phyloP scores from a whole-genome alignment of 2,113 vertebrate species.

The Charina bottae region DNA sequence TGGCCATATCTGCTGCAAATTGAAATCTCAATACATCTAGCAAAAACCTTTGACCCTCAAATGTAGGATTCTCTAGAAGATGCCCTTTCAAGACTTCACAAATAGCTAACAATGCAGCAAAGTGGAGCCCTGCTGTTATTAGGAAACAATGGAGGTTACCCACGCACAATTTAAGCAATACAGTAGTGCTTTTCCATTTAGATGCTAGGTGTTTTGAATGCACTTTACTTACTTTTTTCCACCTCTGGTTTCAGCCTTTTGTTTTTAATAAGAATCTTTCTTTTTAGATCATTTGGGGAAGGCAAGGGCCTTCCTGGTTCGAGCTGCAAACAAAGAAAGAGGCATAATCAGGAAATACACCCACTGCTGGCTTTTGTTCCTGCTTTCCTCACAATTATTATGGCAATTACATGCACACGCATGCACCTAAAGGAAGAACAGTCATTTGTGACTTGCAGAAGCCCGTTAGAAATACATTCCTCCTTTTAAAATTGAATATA shows the following conservation, averaged over 20 bases:
- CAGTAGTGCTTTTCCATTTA: background rate
- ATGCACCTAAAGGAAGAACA: background rate
- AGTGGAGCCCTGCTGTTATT: background rate
- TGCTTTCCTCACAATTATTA: background rate
- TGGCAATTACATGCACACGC: background rate
- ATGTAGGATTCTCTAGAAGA: background rate
- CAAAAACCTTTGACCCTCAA: background rate
- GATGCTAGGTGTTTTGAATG: background rate
- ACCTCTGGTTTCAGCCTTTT: slow-evolving; percentile 97
- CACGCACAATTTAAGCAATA: background rate
- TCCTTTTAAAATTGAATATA: background rate
- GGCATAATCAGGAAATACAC: slow-evolving; percentile 18
- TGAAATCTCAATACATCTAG: background rate
- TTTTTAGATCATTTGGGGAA: slow-evolving; percentile 93
- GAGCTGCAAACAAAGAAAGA: slow-evolving; percentile 77
- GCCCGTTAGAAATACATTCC: background rate
- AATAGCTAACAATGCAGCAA: background rate
- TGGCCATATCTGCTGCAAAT: background rate
- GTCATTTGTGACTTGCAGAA: too few relatives aligned
- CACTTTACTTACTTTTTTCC: slow-evolving; percentile 88
- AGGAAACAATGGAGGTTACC: background rate
- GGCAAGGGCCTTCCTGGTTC: slow-evolving; percentile 88
- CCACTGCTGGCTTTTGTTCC: background rate
- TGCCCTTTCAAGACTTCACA: background rate
- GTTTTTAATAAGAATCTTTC: slow-evolving; percentile 99